Evolutionary conservation across 2,797 vertebrate genomes (phyloP).

Genomic region (Cyclopterus lumpus): DNA sequence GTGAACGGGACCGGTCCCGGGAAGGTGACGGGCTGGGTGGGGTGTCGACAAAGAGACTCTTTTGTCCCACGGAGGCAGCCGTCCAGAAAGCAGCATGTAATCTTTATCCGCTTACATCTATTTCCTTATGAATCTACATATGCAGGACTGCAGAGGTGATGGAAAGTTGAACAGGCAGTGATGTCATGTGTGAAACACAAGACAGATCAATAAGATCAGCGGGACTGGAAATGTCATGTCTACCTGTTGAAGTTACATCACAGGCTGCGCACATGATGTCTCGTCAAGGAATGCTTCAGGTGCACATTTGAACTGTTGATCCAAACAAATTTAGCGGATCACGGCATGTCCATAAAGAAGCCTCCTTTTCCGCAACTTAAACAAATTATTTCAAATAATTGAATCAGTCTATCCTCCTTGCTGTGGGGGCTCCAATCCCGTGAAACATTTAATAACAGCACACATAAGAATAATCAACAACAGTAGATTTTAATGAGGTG

Average conservation of each 20-base stretch:
- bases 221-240: constrained; percentile 39
- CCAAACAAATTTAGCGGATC: background rate
- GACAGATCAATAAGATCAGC: constrained; percentile 64
- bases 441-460: constrained; percentile 48
- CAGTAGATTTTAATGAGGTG: constrained; percentile 55
- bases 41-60: constrained; percentile 62
- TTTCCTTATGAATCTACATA: constrained; percentile 45
- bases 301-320: constrained; percentile 25
- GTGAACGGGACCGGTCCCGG: constrained; percentile 47
- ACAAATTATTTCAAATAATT: background rate
- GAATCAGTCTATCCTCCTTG: background rate
- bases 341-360: background rate
- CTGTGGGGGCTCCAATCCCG: constrained; percentile 41
- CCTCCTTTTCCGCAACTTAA: background rate
- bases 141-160: constrained; percentile 57
- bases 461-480: constrained; percentile 62
- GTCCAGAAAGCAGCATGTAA: constrained; percentile 60
- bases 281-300: constrained; percentile 11
- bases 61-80: constrained; percentile 68
- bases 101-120: constrained; percentile 49
- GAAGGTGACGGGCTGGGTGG: constrained; percentile 39
- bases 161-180: constrained; percentile 70
- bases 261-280: constrained; percentile 21
- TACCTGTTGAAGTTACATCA: constrained; percentile 49
- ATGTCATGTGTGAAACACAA: constrained; percentile 65